Evolutionary conservation across 2,113 vertebrate species (phyloP).

Genomic region (Terrapene triunguis): DNA sequence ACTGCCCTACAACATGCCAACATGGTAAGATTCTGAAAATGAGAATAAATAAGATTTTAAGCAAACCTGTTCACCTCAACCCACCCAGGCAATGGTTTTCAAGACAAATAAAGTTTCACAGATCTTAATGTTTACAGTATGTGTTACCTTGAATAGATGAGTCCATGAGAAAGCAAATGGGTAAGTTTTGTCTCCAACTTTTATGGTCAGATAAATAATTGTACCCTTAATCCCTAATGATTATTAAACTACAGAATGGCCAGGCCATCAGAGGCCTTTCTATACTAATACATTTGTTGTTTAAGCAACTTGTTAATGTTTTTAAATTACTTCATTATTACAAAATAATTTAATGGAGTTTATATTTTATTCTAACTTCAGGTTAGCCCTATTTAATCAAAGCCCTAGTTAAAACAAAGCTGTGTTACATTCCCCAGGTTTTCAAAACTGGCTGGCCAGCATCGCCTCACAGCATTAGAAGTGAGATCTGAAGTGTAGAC

Average conservation of each 20-base stretch:
- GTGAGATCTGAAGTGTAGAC: constrained; percentile 1
- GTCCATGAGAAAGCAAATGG: background rate
- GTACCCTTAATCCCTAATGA: background rate
- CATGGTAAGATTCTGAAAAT: constrained; percentile 82
- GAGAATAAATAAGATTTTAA: background rate
- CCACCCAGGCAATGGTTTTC: background rate
- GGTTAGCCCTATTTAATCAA: background rate
- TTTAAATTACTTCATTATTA: background rate
- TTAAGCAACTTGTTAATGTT: background rate
- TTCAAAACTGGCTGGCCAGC: constrained; percentile 11
- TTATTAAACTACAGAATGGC: background rate
- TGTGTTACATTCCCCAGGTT: background rate
- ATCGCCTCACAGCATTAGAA: constrained; percentile 2
- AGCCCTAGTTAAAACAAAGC: background rate
- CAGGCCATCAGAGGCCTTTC: background rate
- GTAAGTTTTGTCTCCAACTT: background rate
- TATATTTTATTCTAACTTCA: background rate
- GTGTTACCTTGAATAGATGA: background rate
- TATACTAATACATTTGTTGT: background rate
- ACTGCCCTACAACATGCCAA: constrained; percentile 86
- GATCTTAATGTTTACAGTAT: background rate
- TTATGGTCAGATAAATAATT: background rate
- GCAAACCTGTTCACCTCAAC: background rate
- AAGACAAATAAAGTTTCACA: background rate
- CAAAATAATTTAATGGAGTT: background rate